These are phyloP conservation scores for Rhodinocichla rosea DNA, from an alignment of 2,113 vertebrate genomes.

Conservation along the genomic window DNA sequence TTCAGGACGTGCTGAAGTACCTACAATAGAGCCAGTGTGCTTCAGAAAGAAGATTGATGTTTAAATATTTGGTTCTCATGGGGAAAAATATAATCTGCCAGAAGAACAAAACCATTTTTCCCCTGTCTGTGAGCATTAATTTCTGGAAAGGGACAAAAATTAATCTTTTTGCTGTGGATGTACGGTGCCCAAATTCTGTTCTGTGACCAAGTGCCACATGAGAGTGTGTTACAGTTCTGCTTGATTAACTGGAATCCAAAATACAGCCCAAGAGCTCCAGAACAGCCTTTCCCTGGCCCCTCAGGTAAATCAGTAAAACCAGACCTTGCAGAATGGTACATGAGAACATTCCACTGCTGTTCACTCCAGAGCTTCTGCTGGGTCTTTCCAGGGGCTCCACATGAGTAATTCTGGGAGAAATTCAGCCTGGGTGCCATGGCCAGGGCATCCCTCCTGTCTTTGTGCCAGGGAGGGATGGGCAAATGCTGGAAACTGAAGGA, in stretches of 20 bases:
- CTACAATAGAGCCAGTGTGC: rapidly evolving
- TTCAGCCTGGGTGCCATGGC: background rate
- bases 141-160: background rate
- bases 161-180: background rate
- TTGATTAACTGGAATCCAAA: background rate
- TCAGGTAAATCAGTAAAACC: background rate
- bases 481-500: background rate
- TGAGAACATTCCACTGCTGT: background rate
- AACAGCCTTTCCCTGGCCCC: background rate
- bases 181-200: background rate
- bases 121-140: background rate
- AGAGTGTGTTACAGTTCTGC: background rate
- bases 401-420: background rate
- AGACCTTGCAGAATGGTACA: background rate
- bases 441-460: background rate
- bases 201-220: background rate
- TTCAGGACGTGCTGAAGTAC: background rate
- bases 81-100: background rate
- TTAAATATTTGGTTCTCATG: background rate
- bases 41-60: background rate
- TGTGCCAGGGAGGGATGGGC: background rate
- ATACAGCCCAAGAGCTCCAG: background rate
- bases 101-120: background rate
- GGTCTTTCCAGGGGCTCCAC: background rate
- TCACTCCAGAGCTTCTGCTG: background rate